Percentiles rank a stretch among this genome's conserved stretches.
Conservation (phyloP, 37 sponge, comb jelly and placozoan genomes). For the Haliclona indistincta region DNA sequence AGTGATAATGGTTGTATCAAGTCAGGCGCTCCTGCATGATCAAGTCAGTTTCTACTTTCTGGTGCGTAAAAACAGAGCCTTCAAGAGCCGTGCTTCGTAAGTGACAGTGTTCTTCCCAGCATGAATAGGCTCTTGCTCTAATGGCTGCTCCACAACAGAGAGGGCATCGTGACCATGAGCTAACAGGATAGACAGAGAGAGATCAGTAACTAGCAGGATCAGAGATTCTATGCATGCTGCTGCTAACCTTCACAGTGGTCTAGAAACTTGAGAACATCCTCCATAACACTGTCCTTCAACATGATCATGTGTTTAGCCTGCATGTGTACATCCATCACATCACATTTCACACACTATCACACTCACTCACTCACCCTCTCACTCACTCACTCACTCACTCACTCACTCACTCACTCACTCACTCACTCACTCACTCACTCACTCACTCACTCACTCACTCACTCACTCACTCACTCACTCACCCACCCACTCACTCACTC, state of each 20-base stretch:
- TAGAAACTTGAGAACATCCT: constrained; percentile 89
- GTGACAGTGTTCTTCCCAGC: constrained; percentile 94
- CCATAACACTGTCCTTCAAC: constrained; percentile 83
- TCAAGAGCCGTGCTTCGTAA: constrained; percentile 91
- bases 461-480: too few relatives aligned
- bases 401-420: constrained; percentile 7
- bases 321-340: constrained; percentile 9
- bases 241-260: constrained; percentile 91
- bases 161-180: constrained; percentile 74
- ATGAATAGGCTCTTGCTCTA: constrained; percentile 63
- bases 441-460: too few relatives aligned
- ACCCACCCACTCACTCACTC: too few relatives aligned
- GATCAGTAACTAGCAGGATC: not conserved
- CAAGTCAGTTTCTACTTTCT: constrained; percentile 6
- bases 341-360: not conserved
- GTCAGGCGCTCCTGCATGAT: too few relatives aligned
- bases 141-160: constrained; percentile 77
- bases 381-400: not conserved
- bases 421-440: too few relatives aligned
- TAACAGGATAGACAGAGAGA: not conserved
- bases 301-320: constrained; percentile 98
- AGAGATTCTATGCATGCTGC: not conserved
- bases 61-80: constrained; percentile 84
- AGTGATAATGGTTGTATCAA: too few relatives aligned
- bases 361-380: too few relatives aligned